Conservation (phyloP, 2,113 vertebrate genomes). For the Ailuropoda melanoleuca region DNA sequence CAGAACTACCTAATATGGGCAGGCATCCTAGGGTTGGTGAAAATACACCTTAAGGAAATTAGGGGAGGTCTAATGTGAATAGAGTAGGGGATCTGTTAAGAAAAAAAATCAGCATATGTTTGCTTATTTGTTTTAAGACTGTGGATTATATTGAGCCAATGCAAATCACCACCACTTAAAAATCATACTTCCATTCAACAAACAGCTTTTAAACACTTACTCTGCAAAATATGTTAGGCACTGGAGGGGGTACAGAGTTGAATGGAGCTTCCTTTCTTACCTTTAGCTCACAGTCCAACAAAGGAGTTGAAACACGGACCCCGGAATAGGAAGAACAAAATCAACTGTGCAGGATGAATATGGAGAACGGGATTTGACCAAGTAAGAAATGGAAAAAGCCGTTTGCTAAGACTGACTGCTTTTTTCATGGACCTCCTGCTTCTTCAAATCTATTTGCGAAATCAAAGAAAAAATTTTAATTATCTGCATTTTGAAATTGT, state of each 20-base stretch:
- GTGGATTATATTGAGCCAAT: neutral
- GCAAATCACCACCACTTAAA: neutral
- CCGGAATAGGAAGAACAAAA: neutral
- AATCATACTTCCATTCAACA: neutral
- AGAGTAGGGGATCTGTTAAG: neutral
- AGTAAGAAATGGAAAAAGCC: neutral
- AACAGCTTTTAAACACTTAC: neutral
- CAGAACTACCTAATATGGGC: neutral
- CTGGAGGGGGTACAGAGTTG: neutral
- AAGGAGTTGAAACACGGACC: neutral
- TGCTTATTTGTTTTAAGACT: neutral
- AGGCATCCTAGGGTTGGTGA: neutral
- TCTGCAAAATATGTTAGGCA: neutral
- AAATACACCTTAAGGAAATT: neutral
- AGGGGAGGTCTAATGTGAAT: neutral
- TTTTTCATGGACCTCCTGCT: neutral
- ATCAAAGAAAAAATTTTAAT: neutral
- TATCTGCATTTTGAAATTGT: neutral
- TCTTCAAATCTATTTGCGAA: constrained; percentile 1
- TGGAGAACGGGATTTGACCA: neutral
- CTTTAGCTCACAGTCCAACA: neutral
- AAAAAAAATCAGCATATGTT: neutral
- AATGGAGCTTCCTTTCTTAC: neutral
- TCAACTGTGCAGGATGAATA: neutral
- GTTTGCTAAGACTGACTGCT: neutral